Conservation (phyloP, 2,113 vertebrate genomes). For the Microcebus ravelobensis region DNA sequence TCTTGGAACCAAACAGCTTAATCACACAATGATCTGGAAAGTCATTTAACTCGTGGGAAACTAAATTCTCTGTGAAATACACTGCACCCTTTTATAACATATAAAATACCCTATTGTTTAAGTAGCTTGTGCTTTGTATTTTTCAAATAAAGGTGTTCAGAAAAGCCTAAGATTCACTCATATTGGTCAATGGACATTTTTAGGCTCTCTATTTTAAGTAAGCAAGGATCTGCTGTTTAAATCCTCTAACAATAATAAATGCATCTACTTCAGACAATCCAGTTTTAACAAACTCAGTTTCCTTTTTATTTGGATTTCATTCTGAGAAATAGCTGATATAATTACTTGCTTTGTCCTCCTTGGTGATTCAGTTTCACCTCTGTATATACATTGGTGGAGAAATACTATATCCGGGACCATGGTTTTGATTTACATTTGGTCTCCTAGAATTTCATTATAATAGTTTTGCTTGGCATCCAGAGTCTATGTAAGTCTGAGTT, state of each 20-base stretch:
- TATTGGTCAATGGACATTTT: neutral
- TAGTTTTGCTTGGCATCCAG: slow-evolving; percentile 64
- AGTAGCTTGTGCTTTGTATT: slow-evolving; percentile 6
- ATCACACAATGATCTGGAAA: slow-evolving; percentile 13
- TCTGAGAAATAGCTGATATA: slow-evolving; percentile 17
- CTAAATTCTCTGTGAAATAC: neutral
- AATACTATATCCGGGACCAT: neutral
- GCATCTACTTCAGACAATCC: neutral
- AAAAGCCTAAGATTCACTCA: neutral
- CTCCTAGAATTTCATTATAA: slow-evolving; percentile 64
- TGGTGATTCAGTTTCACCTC: neutral
- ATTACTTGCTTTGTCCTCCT: neutral
- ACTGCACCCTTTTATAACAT: neutral
- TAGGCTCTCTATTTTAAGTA: neutral
- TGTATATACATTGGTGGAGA: neutral
- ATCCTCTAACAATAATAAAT: neutral
- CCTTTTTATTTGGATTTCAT: neutral
- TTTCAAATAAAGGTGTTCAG: neutral
- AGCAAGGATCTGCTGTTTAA: neutral
- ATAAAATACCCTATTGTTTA: neutral
- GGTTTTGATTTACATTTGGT: slow-evolving; percentile 39
- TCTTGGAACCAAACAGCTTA: neutral
- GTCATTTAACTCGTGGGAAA: neutral
- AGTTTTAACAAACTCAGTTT: neutral
- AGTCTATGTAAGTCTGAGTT: slow-evolving; percentile 37